Base-by-base conservation (phyloP, 2,797 vertebrate species). In the Pseudocheirus occidentalis region DNA sequence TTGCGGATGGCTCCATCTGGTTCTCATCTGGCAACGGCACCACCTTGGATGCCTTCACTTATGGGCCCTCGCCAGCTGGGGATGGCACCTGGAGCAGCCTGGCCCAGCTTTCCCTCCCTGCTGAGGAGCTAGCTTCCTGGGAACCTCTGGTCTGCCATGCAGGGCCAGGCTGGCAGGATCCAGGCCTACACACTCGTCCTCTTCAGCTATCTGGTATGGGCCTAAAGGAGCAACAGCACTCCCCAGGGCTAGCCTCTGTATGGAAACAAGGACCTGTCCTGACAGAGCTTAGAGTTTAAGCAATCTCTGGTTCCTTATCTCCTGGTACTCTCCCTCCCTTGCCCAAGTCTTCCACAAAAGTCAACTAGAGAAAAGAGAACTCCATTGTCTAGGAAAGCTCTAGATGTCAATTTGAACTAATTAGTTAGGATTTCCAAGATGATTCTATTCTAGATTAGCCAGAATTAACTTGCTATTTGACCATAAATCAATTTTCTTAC, bases 101-200 rank as follows among this genome's bases (percentile, higher is more conserved):
- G 90, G 98, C 98, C 59, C 98, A 98, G 0, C 90, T 99, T 7
- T 98, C 98, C n/a, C 59, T 98, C 40, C 95, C 98, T 55, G 98
- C 98, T 0, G 92, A 97, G 66, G 97, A 98, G 52, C 93, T 98
- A 94, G 96, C 94, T n/a, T 95, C 95, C 91, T 97, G 98, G 96
- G 94, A 97, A 96, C 5, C 92, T n/a, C 73, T 99, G 2, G 52
- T 98, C 90, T 99, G 98, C 95, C 98, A 98, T 0, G 96, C 98
- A 0, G 97, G 98, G 52, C 93, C 97, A 91, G 97, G 97, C 66
- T 50, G 54, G 4, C 96, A 96, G 3, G 90, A 95, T 14, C 97
- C 57, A 0, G 73, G 95, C 46, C 96, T 52, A 96, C 98, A 98
- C 93, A 98, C 98, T 57, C 96, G 50, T 52, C 97, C 97, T 29